phyloP scores from a whole-genome alignment of 2,888 invertebrate genomes.

The Diplolepis rosae region DNA sequence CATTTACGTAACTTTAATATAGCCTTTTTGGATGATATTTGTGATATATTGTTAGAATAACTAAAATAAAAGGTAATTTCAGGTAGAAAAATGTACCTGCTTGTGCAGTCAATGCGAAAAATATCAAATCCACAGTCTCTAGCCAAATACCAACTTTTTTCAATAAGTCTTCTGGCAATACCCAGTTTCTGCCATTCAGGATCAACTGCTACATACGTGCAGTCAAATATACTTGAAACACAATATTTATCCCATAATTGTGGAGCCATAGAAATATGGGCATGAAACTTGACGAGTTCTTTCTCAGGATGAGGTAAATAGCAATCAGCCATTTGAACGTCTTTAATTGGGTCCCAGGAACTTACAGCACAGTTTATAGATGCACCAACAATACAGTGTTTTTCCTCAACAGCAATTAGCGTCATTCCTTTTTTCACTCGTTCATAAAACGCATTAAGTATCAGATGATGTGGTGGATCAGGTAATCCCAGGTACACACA shows the following conservation, averaged over 20 bases:
- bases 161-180: constrained; percentile 57
- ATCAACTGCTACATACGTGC: constrained; percentile 56
- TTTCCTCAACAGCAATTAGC: constrained; percentile 54
- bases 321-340: constrained; percentile 43
- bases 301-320: constrained; percentile 42
- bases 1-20: no score
- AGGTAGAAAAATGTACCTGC: constrained; percentile 52
- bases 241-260: constrained; percentile 55
- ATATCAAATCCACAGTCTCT: constrained; percentile 58
- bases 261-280: constrained; percentile 49
- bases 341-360: background rate
- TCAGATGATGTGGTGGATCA: constrained; percentile 39
- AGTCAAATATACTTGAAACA: constrained; percentile 57
- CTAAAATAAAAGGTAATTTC: background rate
- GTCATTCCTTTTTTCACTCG: constrained; percentile 57
- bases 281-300: constrained; percentile 59
- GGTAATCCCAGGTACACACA: constrained; percentile 53
- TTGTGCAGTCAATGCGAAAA: constrained; percentile 63
- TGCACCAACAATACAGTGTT: constrained; percentile 57
- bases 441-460: constrained; percentile 53
- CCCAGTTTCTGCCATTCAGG: constrained; percentile 52
- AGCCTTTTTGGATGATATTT: no score
- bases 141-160: constrained; percentile 63
- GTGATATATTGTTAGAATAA: no score
- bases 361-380: constrained; percentile 44